Percentiles rank a stretch among this genome's conserved stretches.
Conservation (phyloP, 2,797 vertebrate species). For the Spatula versicolor region DNA sequence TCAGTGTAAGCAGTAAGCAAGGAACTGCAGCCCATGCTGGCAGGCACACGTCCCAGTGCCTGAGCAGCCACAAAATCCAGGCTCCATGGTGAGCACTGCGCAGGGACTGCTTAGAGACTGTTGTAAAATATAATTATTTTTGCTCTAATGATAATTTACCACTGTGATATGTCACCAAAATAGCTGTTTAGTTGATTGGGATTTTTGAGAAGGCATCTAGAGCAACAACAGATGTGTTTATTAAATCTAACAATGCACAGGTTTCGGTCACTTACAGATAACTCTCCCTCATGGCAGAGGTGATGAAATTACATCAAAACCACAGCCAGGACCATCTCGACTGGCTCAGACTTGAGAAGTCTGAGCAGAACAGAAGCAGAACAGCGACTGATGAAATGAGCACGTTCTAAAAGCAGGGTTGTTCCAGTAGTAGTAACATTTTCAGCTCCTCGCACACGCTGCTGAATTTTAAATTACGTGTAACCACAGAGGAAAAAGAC, state of each 20-base stretch:
- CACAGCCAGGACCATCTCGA: background rate
- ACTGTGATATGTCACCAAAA: background rate
- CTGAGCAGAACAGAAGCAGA: background rate
- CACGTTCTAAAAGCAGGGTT: background rate
- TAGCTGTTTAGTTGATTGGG: background rate
- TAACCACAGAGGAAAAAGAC: conserved; percentile 55
- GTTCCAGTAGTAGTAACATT: background rate
- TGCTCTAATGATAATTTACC: background rate
- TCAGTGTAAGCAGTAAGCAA: background rate
- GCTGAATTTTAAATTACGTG: conserved; percentile 54
- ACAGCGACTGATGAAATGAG: background rate
- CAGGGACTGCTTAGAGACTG: background rate
- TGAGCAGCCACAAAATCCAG: background rate
- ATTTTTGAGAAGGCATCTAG: background rate
- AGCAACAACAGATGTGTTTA: background rate
- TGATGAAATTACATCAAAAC: background rate
- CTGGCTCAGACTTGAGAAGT: background rate
- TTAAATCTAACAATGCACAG: background rate
- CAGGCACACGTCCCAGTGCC: background rate
- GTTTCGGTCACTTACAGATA: background rate
- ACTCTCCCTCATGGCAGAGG: background rate
- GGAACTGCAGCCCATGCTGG: background rate
- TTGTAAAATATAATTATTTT: background rate
- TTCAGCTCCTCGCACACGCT: conserved; percentile 39
- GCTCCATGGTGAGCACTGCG: background rate